Percentiles rank a stretch among this genome's conserved stretches.
These are phyloP conservation scores for Zaprionus taronus DNA, from an alignment of 1,140 invertebrate genomes.

Conservation along the genomic window DNA sequence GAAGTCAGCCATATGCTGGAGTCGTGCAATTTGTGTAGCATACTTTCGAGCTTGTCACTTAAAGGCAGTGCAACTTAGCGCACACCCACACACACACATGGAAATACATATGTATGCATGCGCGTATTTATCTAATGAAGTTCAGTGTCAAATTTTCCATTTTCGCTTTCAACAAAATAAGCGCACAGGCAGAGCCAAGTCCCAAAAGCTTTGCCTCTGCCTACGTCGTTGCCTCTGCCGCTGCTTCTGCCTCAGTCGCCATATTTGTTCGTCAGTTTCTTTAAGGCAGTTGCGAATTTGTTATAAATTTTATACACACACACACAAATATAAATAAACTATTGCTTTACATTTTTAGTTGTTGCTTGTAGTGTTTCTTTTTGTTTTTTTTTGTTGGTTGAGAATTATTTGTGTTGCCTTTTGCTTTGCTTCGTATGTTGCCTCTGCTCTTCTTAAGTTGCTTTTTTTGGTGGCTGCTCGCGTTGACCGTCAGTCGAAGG, in stretches of 20 bases:
- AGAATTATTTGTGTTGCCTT: constrained; percentile 16
- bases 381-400: constrained; percentile 11
- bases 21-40: constrained; percentile 51
- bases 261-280: constrained; percentile 35
- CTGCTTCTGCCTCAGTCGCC: constrained; percentile 20
- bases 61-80: constrained; percentile 38
- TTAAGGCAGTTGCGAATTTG: constrained; percentile 12
- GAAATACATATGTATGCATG: constrained; percentile 19
- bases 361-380: not conserved
- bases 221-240: not conserved
- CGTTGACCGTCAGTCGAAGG: constrained; percentile 81
- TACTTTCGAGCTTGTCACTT: constrained; percentile 46
- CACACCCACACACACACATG: constrained; percentile 5
- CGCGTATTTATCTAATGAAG: constrained; percentile 51
- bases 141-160: constrained; percentile 77
- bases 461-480: constrained; percentile 67
- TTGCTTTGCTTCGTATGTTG: constrained; percentile 29
- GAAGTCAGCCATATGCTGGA: constrained; percentile 59
- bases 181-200: not conserved
- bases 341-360: constrained; percentile 35
- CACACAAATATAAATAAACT: not conserved
- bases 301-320: not conserved
- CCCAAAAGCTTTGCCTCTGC: constrained; percentile 30
- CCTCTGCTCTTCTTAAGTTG: constrained; percentile 19
- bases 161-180: constrained; percentile 60